These are phyloP conservation scores for Linnaemya vulpina DNA, from an alignment of 2,888 invertebrate genomes.

Conservation along the genomic window DNA sequence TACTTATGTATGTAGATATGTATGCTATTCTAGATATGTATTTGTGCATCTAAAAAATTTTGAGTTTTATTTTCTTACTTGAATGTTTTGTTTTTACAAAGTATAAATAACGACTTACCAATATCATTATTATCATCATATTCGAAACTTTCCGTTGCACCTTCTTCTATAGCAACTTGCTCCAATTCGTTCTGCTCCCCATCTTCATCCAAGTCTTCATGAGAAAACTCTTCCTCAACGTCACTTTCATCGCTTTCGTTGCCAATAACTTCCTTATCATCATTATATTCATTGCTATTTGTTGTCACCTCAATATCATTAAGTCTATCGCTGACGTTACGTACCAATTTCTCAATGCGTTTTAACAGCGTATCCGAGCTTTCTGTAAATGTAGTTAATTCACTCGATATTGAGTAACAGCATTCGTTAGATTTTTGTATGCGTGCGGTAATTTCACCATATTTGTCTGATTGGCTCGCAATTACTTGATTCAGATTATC, in stretches of 20 bases:
- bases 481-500: slow-evolving; percentile 79
- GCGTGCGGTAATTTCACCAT: slow-evolving; percentile 73
- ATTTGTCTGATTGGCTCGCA: slow-evolving; percentile 75
- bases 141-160: slow-evolving; percentile 42
- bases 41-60: no score
- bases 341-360: slow-evolving; percentile 77
- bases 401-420: slow-evolving; percentile 77
- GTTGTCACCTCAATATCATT: slow-evolving; percentile 52
- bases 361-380: slow-evolving; percentile 80
- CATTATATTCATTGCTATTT: slow-evolving; percentile 32
- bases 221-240: neutral
- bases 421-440: slow-evolving; percentile 72
- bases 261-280: slow-evolving; percentile 49
- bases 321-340: slow-evolving; percentile 75
- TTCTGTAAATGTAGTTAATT: slow-evolving; percentile 79
- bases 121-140: slow-evolving; percentile 47
- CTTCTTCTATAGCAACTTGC: neutral
- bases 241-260: slow-evolving; percentile 53
- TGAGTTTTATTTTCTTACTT: no score
- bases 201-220: neutral
- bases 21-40: no score
- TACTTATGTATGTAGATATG: no score
- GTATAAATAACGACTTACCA: slow-evolving; percentile 37
- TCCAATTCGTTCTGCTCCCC: slow-evolving; percentile 7
- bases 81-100: neutral